Evolutionary conservation across 2,888 invertebrate genomes (phyloP).

Genomic region (Eremobia ochroleuca): DNA sequence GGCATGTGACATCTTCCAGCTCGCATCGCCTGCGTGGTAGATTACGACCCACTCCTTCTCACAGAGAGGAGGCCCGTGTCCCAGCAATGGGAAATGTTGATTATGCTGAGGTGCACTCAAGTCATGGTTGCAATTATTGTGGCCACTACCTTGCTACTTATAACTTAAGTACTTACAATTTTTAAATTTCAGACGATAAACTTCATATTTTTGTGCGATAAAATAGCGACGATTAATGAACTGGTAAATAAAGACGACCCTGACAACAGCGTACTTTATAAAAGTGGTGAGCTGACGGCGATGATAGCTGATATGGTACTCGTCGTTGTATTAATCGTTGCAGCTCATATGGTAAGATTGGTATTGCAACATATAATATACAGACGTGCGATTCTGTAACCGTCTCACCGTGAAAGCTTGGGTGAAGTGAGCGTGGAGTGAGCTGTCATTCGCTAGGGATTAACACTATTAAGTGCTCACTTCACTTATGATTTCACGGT

Average conservation of each 20-base stretch:
- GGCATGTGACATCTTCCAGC: too few species aligned
- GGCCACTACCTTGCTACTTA: not conserved
- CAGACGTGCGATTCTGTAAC: too few species aligned
- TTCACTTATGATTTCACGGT: too few species aligned
- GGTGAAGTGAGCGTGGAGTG: too few species aligned
- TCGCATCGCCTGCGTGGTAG: too few species aligned
- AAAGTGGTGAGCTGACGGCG: not conserved
- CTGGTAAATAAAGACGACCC: not conserved
- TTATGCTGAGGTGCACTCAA: not conserved
- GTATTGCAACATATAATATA: too few species aligned
- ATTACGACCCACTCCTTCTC: too few species aligned
- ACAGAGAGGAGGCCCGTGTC: too few species aligned
- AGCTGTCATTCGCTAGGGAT: too few species aligned
- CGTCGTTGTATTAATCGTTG: not conserved
- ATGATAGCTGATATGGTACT: not conserved
- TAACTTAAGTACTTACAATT: not conserved
- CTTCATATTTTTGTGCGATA: not conserved
- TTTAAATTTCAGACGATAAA: not conserved
- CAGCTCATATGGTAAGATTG: conserved; percentile 12
- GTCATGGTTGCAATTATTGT: not conserved
- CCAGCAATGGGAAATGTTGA: too few species aligned
- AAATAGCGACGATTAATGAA: not conserved
- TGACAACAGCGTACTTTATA: not conserved
- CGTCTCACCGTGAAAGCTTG: too few species aligned
- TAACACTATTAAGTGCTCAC: too few species aligned